Evolutionary conservation across 1,140 invertebrate species (phyloP).

Genomic region (Ceratina australensis): DNA sequence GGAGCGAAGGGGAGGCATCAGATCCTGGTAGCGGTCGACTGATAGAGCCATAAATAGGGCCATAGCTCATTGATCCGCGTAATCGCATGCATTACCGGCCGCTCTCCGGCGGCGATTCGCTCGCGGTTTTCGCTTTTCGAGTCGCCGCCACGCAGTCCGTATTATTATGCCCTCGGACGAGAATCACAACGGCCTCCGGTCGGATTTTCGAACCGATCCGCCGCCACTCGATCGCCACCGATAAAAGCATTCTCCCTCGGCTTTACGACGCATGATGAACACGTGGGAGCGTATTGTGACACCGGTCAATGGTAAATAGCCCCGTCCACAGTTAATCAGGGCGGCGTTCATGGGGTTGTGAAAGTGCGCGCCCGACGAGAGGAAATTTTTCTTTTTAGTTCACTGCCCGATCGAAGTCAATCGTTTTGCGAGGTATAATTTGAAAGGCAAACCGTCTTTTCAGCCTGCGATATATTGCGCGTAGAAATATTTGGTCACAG

Average conservation of each 20-base stretch:
- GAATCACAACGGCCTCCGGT: slow-evolving; percentile 29
- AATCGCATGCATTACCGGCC: slow-evolving; percentile 76
- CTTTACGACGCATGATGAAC: neutral
- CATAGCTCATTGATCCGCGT: slow-evolving; percentile 78
- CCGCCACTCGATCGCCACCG: slow-evolving; percentile 34
- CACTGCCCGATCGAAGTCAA: neutral
- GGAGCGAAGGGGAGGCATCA: neutral
- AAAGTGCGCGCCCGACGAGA: neutral
- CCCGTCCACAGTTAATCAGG: slow-evolving; percentile 14
- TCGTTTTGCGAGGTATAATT: neutral
- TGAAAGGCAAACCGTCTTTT: too few species aligned
- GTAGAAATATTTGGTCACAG: too few species aligned
- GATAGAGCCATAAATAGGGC: slow-evolving; percentile 78
- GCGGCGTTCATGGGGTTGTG: neutral
- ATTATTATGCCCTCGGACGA: slow-evolving; percentile 66
- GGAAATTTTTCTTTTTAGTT: neutral
- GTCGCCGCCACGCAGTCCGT: slow-evolving; percentile 61
- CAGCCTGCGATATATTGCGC: too few species aligned
- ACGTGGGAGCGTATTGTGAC: slow-evolving; percentile 30
- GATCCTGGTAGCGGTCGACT: slow-evolving; percentile 53
- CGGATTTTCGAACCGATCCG: slow-evolving; percentile 25
- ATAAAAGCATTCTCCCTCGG: slow-evolving; percentile 32
- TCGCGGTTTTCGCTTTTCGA: slow-evolving; percentile 70
- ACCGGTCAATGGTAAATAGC: slow-evolving; percentile 35
- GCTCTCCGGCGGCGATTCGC: slow-evolving; percentile 55